Conservation (phyloP, 2,888 invertebrate species). For the Pheosia tremula region DNA sequence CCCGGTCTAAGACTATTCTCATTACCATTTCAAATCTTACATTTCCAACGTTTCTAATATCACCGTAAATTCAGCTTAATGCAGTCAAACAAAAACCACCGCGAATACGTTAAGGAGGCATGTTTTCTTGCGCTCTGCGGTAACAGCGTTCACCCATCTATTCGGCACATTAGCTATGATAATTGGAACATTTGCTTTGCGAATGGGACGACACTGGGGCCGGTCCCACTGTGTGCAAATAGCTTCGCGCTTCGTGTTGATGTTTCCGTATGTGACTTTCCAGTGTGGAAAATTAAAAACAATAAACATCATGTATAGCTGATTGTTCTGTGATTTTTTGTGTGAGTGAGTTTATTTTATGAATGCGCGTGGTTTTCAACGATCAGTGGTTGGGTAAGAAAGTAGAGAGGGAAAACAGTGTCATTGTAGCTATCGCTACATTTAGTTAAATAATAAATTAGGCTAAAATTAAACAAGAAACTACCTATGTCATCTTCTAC, state of each 20-base stretch:
- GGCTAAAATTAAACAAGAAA: too few species aligned
- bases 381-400: too few species aligned
- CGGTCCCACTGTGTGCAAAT: conserved; percentile 47
- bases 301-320: too few species aligned
- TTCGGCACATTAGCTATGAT: conserved; percentile 78
- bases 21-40: conserved; percentile 1
- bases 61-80: conserved; percentile 26
- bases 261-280: conserved; percentile 58
- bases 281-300: too few species aligned
- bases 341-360: too few species aligned
- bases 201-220: conserved; percentile 64
- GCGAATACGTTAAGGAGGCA: conserved; percentile 25
- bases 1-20: neutral
- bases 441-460: too few species aligned
- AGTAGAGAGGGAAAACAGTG: too few species aligned
- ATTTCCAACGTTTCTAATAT: conserved; percentile 17
- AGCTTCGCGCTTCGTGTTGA: conserved; percentile 59
- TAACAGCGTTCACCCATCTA: conserved; percentile 49
- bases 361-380: too few species aligned
- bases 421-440: too few species aligned
- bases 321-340: too few species aligned
- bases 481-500: too few species aligned
- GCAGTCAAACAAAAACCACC: conserved; percentile 37
- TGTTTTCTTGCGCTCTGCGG: conserved; percentile 40
- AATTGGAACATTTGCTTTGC: conserved; percentile 80